phyloP scores from a whole-genome alignment of 2,797 vertebrate species.

The Anguilla megastoma region DNA sequence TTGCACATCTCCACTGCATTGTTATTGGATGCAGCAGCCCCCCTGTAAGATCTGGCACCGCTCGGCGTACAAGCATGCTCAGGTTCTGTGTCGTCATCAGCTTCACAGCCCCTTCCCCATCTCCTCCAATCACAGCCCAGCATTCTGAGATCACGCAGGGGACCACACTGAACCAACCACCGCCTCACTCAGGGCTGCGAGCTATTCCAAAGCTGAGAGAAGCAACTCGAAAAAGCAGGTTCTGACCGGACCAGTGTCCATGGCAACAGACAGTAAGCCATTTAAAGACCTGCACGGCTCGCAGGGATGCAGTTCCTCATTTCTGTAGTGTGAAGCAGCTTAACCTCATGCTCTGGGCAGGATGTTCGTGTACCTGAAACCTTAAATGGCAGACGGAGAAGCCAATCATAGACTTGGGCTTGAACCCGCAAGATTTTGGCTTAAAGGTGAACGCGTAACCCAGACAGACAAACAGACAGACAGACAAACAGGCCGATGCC shows the following conservation, averaged over 20 bases:
- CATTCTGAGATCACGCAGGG: background rate
- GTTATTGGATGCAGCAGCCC: background rate
- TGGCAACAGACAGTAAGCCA: background rate
- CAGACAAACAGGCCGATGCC: no score
- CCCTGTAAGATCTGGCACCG: background rate
- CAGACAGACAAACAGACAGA: no score
- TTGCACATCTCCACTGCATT: background rate
- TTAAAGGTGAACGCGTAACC: no score
- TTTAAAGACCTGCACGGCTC: background rate
- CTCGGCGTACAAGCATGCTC: background rate
- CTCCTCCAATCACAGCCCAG: background rate
- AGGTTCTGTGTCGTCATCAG: background rate
- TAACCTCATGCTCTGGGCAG: background rate
- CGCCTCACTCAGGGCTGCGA: no score
- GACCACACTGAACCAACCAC: background rate
- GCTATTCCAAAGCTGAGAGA: background rate
- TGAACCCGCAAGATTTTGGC: no score
- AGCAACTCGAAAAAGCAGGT: background rate
- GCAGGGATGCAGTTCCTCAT: background rate
- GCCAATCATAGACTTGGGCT: no score
- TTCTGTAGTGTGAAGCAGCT: background rate
- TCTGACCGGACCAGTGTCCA: background rate
- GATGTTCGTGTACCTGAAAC: no score
- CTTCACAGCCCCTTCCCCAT: background rate
- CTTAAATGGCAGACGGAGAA: no score